phyloP scores from a whole-genome alignment of 1,140 invertebrate genomes.

The Samia ricini region DNA sequence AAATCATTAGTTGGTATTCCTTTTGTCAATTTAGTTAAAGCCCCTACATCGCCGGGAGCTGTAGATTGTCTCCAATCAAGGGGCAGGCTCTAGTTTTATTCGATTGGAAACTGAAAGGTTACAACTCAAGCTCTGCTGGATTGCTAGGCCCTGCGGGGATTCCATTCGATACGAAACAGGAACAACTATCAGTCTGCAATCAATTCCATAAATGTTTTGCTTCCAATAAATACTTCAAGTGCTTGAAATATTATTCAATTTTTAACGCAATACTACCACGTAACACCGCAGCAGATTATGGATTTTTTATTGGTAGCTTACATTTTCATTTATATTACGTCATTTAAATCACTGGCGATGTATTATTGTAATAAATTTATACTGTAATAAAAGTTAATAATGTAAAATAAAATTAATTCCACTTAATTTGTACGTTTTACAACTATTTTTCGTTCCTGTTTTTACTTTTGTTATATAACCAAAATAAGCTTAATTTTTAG shows the following conservation, averaged over 20 bases:
- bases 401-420: too few relatives aligned
- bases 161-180: constrained; percentile 32
- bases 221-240: neutral
- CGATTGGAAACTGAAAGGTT: constrained; percentile 35
- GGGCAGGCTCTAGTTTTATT: constrained; percentile 32
- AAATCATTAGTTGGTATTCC: neutral
- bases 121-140: constrained; percentile 19
- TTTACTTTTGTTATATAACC: too few relatives aligned
- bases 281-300: too few relatives aligned
- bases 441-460: too few relatives aligned
- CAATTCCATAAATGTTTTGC: constrained; percentile 9
- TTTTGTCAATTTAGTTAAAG: constrained; percentile 16
- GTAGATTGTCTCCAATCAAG: constrained; percentile 41
- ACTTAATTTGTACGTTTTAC: too few relatives aligned
- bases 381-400: too few relatives aligned
- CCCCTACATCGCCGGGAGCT: constrained; percentile 26
- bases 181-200: constrained; percentile 30
- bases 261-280: too few relatives aligned
- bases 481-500: too few relatives aligned
- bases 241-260: neutral
- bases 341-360: too few relatives aligned
- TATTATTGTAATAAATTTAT: too few relatives aligned
- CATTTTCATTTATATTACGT: too few relatives aligned
- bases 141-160: constrained; percentile 23
- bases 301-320: too few relatives aligned